phyloP scores from a whole-genome alignment of 2,113 vertebrate genomes.

The Crotalus horridus region DNA sequence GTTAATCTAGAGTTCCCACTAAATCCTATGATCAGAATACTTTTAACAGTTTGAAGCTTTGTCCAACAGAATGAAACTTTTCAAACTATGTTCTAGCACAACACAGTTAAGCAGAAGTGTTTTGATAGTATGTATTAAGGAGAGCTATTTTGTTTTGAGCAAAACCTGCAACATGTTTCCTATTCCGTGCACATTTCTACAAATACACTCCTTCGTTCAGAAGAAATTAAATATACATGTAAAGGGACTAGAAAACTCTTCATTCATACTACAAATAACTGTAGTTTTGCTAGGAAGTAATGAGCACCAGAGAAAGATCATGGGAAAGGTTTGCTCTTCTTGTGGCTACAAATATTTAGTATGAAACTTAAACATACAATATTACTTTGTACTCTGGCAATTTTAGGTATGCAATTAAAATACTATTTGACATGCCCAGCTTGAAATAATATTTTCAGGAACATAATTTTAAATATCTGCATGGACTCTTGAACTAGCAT shows the following conservation, averaged over 20 bases:
- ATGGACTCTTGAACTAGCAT: not conserved
- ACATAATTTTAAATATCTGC: not conserved
- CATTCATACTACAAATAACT: not conserved
- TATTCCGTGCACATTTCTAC: not conserved
- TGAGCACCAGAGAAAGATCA: not conserved
- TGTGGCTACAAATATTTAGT: not conserved
- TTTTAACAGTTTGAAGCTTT: not conserved
- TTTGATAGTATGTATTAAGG: not conserved
- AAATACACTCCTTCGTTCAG: not conserved
- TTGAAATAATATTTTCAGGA: not conserved
- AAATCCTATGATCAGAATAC: not conserved
- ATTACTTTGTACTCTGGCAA: conserved; percentile 5
- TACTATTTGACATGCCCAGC: not conserved
- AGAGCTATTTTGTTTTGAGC: not conserved
- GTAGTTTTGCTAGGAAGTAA: not conserved
- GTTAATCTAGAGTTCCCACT: not conserved
- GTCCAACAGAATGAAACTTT: not conserved
- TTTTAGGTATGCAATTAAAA: conserved; percentile 18
- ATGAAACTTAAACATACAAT: not conserved
- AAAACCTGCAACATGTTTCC: not conserved
- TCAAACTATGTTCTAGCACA: not conserved
- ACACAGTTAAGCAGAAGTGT: not conserved
- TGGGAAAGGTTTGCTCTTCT: not conserved
- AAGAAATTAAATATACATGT: not conserved
- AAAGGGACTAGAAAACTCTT: not conserved